Evolutionary conservation across 2,113 vertebrate genomes (phyloP), one percentile per base, ranked within the genome.

Genomic region (Amphiprion ocellaris): DNA sequence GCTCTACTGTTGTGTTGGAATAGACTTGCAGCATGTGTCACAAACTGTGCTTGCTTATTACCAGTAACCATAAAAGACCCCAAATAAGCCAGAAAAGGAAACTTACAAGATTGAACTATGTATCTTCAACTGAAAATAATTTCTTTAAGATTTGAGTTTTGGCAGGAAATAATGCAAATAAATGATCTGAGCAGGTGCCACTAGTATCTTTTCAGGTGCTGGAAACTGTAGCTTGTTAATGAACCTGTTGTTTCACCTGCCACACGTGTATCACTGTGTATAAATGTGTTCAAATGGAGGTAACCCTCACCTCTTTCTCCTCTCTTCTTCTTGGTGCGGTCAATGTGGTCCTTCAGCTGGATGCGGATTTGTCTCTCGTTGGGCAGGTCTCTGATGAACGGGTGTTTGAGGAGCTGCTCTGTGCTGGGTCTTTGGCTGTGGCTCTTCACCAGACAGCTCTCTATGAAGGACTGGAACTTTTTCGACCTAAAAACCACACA

Each of bases 281-380:
- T 21, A 1, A 21, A 52, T 23, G 4, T 21, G 0, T 61, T 37
- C 50, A 21, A 15, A 54, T 63, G 14, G 24, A 24, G 41, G 16
- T 46, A 2, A 10, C 16, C 7, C 91, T 92, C 69, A 99, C 98
- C 98, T 92, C 95, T 97, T 90, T 99, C 97, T 10, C 97, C 97
- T 80, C 97, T 87, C 89, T 97, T 99, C 94, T 99, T 99, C 92
- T 97, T 98, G 44, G 97, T 99, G 84, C 97, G 96, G 66, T 99
- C 98, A 5, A 99, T 99, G 89, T 99, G 98, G 92, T 99, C 98
- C 92, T 99, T 99, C 82, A 99, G 97, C 92, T 99, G 97, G 88
- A 97, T 99, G 92, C 97, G 97, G 92, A 98, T 92, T 92, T 98
- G 97, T 78, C 97, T 95, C 59, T 99, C 98, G 1, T 98, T 99